Evolutionary conservation across 2,888 invertebrate genomes (phyloP), one percentile per base, ranked within the genome.

Genomic region (Rhamphomyia laevipes): DNA sequence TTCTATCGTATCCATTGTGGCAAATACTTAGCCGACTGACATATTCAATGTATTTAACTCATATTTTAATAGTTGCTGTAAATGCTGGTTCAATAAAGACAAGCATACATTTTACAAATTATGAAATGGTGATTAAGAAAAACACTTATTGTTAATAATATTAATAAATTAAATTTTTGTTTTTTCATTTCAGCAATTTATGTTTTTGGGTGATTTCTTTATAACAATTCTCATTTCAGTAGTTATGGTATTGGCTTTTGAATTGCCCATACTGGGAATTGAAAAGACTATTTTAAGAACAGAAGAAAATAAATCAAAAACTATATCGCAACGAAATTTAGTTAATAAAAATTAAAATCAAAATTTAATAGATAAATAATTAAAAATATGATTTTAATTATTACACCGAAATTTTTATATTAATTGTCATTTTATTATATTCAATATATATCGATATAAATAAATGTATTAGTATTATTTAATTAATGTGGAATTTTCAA

Each of bases 1-100:
- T 70, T 51, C 55, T 69, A 15, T 68, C 68, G 2, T 65, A 65
- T 63, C 49, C 63, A 41, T 63, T 67, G 56, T 69, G 68, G 54
- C 64, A 64, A 21, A 68, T 63, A 17, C 63, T 69, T 49, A 63
- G 65, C 15, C 63, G 68, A 7, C 56, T 69, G 23, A 60, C 61
- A 16, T 69, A 70, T 51, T 64, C 66, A 50, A 68, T 69, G 62
- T 58, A 58, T 43, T 35, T 58, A 2, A 41, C 50, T 3, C 56
- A 56, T 47, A 18, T 56, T 17, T n/a, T 49, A 11, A 23, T 57
- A 6, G 12, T 48, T 13, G 5, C 38, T 5, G 2, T 50, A 3
- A 40, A 48, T 13, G 16, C 31, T 5, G 51, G 46, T 21, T 43
- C 18, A 13, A 21, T 43, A 2, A 53, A 52, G 11, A 51, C 48